These are phyloP conservation scores for Cybosia mesomella DNA, from an alignment of 2,888 invertebrate genomes.

Conservation along the genomic window DNA sequence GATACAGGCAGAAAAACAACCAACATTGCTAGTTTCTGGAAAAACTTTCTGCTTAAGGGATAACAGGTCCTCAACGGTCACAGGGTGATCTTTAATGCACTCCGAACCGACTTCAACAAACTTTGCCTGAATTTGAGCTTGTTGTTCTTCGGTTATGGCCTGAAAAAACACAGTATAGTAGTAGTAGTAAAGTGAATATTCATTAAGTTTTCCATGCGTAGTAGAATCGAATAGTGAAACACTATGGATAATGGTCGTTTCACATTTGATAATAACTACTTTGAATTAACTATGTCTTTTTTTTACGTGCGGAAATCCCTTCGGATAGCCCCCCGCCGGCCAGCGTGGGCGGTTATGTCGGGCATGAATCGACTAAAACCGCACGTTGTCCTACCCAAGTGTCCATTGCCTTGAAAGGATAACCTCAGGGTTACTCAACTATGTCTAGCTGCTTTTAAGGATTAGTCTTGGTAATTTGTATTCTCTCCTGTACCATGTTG, in stretches of 20 bases:
- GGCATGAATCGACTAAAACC: too few relatives aligned
- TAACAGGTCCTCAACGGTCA: constrained; percentile 62
- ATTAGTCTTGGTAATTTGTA: background rate
- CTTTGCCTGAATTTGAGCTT: constrained; percentile 57
- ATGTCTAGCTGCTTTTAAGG: too few relatives aligned
- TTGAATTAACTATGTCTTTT: background rate
- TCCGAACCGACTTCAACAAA: constrained; percentile 59
- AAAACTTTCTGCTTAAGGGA: constrained; percentile 59
- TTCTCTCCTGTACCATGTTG: too few relatives aligned
- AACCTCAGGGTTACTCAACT: too few relatives aligned
- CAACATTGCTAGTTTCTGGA: constrained; percentile 59
- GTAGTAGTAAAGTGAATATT: background rate
- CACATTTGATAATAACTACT: background rate
- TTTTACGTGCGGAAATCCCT: too few relatives aligned
- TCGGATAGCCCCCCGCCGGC: too few relatives aligned
- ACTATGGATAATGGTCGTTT: background rate
- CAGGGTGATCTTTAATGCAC: constrained; percentile 59
- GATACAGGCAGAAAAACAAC: constrained; percentile 70
- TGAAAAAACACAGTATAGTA: constrained; percentile 3
- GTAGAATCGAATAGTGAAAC: background rate
- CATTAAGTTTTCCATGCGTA: background rate
- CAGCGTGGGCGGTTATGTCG: too few relatives aligned
- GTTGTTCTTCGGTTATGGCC: constrained; percentile 57
- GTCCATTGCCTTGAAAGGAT: too few relatives aligned
- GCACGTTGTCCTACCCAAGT: too few relatives aligned